A percentile compares a stretch with the other conserved stretches of the same genome.
phyloP scores from a whole-genome alignment of 1,140 invertebrate species.

The Chironomus striatipennis region DNA sequence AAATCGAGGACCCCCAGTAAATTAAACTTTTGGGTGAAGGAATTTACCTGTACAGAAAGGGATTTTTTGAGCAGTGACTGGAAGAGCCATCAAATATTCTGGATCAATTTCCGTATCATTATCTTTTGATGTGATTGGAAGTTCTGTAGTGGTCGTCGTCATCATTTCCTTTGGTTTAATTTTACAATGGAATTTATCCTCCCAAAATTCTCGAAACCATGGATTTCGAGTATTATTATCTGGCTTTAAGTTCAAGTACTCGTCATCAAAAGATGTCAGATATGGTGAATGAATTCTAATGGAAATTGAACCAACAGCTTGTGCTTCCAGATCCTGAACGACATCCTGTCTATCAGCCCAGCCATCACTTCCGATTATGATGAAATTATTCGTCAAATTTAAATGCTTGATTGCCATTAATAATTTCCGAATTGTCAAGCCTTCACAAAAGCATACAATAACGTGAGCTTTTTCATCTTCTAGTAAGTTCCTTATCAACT shows the following conservation, averaged over 20 bases:
- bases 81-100: neutral
- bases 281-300: slow-evolving; percentile 65
- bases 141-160: neutral
- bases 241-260: slow-evolving; percentile 59
- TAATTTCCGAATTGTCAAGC: slow-evolving; percentile 60
- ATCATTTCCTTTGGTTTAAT: slow-evolving; percentile 28
- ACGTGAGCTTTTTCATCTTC: slow-evolving; percentile 53
- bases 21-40: neutral
- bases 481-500: slow-evolving; percentile 49
- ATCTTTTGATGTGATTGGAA: neutral
- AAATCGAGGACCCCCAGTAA: no score
- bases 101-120: neutral
- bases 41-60: neutral
- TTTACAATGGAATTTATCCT: slow-evolving; percentile 46
- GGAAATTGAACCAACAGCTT: slow-evolving; percentile 64
- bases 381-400: slow-evolving; percentile 52
- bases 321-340: slow-evolving; percentile 53
- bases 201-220: slow-evolving; percentile 78
- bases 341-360: slow-evolving; percentile 70
- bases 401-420: slow-evolving; percentile 53
- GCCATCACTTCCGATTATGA: slow-evolving; percentile 65
- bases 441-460: slow-evolving; percentile 80
- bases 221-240: slow-evolving; percentile 55
- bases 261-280: slow-evolving; percentile 55
- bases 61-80: neutral